These are phyloP conservation scores for Eptesicus fuscus DNA, from an alignment of 2,113 vertebrate species.

Conservation along the genomic window DNA sequence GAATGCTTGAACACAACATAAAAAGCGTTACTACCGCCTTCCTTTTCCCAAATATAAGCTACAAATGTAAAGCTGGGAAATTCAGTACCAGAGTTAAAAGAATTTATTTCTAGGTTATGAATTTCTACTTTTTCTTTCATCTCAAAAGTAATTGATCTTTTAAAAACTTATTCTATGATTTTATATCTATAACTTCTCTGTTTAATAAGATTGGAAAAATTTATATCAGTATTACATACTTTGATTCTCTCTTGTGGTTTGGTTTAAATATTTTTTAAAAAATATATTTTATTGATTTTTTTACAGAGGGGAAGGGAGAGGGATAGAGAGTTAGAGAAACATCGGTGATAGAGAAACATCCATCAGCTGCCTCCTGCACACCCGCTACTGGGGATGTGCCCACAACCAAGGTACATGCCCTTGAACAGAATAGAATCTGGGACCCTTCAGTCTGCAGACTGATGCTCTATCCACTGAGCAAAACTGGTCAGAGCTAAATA, in stretches of 20 bases:
- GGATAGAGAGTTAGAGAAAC: too few relatives aligned
- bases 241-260: not conserved
- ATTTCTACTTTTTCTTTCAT: not conserved
- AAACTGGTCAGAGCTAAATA: not conserved
- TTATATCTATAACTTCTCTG: not conserved
- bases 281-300: too few relatives aligned
- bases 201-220: not conserved
- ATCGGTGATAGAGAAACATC: too few relatives aligned
- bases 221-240: not conserved
- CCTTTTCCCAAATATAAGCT: not conserved
- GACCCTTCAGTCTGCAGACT: too few relatives aligned
- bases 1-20: not conserved
- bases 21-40: not conserved
- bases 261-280: not conserved
- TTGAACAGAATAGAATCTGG: too few relatives aligned
- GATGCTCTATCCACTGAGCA: too few relatives aligned
- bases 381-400: too few relatives aligned
- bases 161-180: not conserved
- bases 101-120: constrained; percentile 4
- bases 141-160: not conserved
- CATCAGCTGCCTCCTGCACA: too few relatives aligned
- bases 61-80: not conserved
- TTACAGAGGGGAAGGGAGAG: too few relatives aligned
- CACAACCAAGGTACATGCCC: too few relatives aligned
- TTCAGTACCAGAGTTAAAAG: not conserved